Conservation (phyloP, 2,797 vertebrate species). For the Silurus aristotelis region DNA sequence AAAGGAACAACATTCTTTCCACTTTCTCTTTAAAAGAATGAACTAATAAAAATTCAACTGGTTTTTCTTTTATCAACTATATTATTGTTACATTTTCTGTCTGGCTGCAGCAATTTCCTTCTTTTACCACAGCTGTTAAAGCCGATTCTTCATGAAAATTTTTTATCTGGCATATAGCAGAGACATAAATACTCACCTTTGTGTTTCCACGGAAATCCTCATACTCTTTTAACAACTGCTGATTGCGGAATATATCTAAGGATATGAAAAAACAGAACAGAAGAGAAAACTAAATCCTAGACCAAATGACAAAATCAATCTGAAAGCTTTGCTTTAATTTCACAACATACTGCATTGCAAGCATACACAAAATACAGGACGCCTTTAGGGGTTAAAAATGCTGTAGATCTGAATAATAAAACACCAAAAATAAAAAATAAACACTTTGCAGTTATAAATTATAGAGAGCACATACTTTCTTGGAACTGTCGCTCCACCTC, state of each 20-base stretch:
- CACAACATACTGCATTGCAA: neutral
- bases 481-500: conserved; percentile 88
- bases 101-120: neutral
- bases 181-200: conserved; percentile 77
- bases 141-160: neutral
- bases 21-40: neutral
- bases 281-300: neutral
- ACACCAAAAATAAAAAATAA: neutral
- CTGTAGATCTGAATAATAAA: neutral
- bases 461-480: conserved; percentile 83
- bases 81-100: neutral
- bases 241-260: conserved; percentile 90
- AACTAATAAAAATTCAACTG: neutral
- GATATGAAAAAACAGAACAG: neutral
- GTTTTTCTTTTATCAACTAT: too few species aligned
- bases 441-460: neutral
- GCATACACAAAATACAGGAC: neutral
- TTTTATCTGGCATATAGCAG: neutral
- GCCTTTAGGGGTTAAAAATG: too few species aligned
- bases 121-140: neutral
- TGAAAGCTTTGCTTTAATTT: neutral
- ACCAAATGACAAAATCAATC: neutral
- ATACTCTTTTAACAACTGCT: conserved; percentile 92
- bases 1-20: neutral
- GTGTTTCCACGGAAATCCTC: conserved; percentile 96